phyloP scores from a whole-genome alignment of 2,888 invertebrate genomes.

The Tipula helvola region DNA sequence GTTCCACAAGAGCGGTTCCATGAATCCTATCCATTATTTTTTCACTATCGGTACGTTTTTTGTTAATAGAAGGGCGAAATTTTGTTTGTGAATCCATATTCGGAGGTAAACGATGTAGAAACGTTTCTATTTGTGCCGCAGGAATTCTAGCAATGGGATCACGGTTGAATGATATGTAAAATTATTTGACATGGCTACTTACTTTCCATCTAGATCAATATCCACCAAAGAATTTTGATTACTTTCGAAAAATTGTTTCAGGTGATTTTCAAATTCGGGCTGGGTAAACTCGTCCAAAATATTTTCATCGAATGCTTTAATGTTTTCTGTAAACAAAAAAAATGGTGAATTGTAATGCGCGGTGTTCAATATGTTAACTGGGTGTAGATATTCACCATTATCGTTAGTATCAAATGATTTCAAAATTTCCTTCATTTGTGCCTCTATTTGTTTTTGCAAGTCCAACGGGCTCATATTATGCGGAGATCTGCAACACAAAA shows the following conservation, averaged over 20 bases:
- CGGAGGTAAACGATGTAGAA: constrained; percentile 31
- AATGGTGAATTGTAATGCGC: neutral
- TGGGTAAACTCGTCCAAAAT: constrained; percentile 28
- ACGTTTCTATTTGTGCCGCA: constrained; percentile 30
- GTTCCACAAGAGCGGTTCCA: constrained; percentile 28
- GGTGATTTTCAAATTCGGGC: constrained; percentile 24
- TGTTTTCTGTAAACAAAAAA: neutral
- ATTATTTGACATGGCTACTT: constrained; percentile 18
- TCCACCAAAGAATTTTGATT: constrained; percentile 31
- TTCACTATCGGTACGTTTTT: constrained; percentile 28
- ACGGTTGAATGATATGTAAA: neutral
- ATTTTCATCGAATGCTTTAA: constrained; percentile 29
- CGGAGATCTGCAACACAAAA: neutral
- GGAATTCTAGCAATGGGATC: constrained; percentile 24
- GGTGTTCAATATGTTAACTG: neutral
- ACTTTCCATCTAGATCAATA: constrained; percentile 45
- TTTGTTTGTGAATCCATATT: constrained; percentile 18
- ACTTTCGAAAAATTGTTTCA: constrained; percentile 16
- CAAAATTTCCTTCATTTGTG: constrained; percentile 44
- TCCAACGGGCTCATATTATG: constrained; percentile 38
- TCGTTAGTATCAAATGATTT: constrained; percentile 36
- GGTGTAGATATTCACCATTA: constrained; percentile 19
- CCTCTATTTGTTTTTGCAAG: constrained; percentile 47
- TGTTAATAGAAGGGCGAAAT: constrained; percentile 12
- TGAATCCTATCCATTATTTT: constrained; percentile 33